phyloP scores from a whole-genome alignment of 2,888 invertebrate species.

The Archips crataeganus region DNA sequence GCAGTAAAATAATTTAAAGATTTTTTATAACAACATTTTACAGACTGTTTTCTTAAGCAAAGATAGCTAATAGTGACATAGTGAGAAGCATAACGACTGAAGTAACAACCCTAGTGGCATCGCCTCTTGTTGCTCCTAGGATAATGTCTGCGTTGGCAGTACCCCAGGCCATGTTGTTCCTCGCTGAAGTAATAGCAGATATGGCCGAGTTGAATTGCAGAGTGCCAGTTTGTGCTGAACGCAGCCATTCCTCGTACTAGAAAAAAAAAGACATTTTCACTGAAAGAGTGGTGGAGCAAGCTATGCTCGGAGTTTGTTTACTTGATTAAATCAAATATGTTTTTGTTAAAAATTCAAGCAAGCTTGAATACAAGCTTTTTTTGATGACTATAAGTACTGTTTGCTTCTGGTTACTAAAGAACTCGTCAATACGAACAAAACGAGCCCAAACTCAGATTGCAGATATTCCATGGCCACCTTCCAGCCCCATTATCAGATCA shows the following conservation, averaged over 20 bases:
- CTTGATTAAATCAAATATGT: no score
- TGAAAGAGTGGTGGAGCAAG: no score
- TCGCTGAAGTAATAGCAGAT: constrained; percentile 64
- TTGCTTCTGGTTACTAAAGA: no score
- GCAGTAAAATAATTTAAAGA: no score
- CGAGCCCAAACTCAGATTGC: no score
- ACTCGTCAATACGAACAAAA: no score
- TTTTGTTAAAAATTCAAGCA: no score
- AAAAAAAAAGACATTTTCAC: constrained; percentile 26
- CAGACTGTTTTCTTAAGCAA: constrained; percentile 45
- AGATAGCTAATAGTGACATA: constrained; percentile 48
- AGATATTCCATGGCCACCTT: no score
- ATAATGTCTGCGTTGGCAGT: constrained; percentile 65
- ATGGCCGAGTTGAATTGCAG: constrained; percentile 61
- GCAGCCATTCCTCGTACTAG: constrained; percentile 74
- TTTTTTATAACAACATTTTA: neutral
- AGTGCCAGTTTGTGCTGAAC: constrained; percentile 57
- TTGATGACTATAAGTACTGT: no score
- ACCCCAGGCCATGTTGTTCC: constrained; percentile 73
- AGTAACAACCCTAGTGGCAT: constrained; percentile 54
- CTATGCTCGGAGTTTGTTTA: no score
- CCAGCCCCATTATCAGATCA: no score
- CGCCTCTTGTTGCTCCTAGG: constrained; percentile 59
- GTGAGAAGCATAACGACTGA: constrained; percentile 52
- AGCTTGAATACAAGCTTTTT: no score